Conservation (phyloP, 2,888 invertebrate genomes). For the Drosophila algonquin region DNA sequence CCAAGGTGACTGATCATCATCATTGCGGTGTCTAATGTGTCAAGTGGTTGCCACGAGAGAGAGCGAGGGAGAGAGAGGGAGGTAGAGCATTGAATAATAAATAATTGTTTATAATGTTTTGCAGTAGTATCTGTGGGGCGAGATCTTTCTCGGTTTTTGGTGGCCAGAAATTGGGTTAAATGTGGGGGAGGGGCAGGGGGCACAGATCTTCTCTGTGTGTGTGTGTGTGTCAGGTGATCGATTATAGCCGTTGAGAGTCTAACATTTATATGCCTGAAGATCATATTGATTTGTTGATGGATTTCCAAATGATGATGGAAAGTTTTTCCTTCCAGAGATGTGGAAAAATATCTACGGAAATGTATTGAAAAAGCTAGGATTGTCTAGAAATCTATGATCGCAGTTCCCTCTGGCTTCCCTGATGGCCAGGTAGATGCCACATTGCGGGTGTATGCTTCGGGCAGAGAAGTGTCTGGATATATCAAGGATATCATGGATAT, state of each 20-base stretch:
- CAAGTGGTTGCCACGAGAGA: slow-evolving; percentile 52
- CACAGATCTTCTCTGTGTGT: not conserved
- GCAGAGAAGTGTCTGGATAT: no score
- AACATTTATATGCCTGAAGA: not conserved
- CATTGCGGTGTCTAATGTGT: slow-evolving; percentile 60
- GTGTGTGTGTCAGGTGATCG: slow-evolving; percentile 33
- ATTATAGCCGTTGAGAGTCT: slow-evolving; percentile 19
- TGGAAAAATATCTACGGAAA: not conserved
- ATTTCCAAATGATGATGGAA: slow-evolving; percentile 1
- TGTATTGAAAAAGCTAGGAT: no score
- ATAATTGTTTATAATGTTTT: slow-evolving; percentile 46
- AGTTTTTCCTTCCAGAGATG: not conserved
- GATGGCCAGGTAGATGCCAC: no score
- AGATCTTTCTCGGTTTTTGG: slow-evolving; percentile 18
- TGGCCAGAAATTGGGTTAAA: slow-evolving; percentile 36
- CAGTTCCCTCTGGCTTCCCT: no score
- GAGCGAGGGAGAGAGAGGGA: not conserved
- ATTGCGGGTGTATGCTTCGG: no score
- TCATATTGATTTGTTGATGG: slow-evolving; percentile 5
- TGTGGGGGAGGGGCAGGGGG: slow-evolving; percentile 3
- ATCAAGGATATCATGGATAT: no score
- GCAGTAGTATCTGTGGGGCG: slow-evolving; percentile 24
- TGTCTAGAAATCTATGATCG: no score
- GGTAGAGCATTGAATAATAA: slow-evolving; percentile 33
- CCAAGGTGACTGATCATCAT: slow-evolving; percentile 74